Base-by-base conservation (phyloP, 2,888 invertebrate genomes). In the Tetropium fuscum region DNA sequence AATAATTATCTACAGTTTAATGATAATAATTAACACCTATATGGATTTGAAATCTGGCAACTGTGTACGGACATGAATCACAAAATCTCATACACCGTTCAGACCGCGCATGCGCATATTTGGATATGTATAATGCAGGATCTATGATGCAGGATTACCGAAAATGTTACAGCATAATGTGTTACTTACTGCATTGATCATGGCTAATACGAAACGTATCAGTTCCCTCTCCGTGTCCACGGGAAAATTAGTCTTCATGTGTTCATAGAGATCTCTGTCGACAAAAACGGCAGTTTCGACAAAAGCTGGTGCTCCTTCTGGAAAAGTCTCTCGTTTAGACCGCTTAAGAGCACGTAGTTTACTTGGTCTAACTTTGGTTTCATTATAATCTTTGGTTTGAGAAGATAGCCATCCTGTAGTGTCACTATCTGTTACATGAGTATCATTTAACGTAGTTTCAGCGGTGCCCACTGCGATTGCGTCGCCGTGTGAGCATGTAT, bases 241-340 rank as follows among this genome's bases (percentile, higher is more conserved):
- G 1, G 92, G 92, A 78, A 90, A 93, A 78, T 92, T 92, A 30
- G 87, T 84, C 51, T 89, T 87, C 93, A 94, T 93, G 70, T 92
- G 92, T 60, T 90, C 88, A 78, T 89, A 92, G 13, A 94, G 83
- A 80, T 93, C 93, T 78, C 88, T 87, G 80, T 94, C 94, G 2
- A 93, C 91, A 75, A 94, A 94, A 18, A 94, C 88, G 1, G 90
- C 90, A 15, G 87, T 89, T 79, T 90, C 90, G 3, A 90, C 86
- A 64, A 87, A 86, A 30, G 89, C 79, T 2, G 82, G 77, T 55
- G 79, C 75, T 57, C 78, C 79, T 19, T 74, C 63, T 22, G 80
- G 70, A 60, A 77, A 74, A 41, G 61, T 66, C 53, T 79, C 78
- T 10, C 78, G 60, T 62, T 75, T 78, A 45, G 54, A 32, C 51